Conservation (phyloP, 2,888 invertebrate genomes). For the Scelioninae gen. 1 region DNA sequence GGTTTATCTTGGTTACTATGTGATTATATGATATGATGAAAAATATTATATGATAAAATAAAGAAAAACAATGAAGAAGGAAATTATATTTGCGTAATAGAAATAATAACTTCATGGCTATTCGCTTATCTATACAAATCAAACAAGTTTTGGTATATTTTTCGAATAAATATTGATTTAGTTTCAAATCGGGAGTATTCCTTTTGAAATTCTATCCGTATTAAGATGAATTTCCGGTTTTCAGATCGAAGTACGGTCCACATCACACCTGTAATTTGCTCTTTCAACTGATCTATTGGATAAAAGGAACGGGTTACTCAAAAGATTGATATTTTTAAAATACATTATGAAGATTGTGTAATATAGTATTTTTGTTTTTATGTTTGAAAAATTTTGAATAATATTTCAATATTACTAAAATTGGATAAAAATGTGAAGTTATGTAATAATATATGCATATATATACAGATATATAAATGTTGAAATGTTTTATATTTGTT, state of each 20-base stretch:
- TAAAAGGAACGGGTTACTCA: background rate
- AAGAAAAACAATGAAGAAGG: no score
- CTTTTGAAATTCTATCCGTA: conserved; percentile 6
- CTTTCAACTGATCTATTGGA: background rate
- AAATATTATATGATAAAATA: no score
- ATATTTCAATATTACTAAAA: no score
- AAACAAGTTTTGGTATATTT: conserved; percentile 20
- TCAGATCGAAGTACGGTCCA: conserved; percentile 9
- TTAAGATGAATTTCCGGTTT: conserved; percentile 36
- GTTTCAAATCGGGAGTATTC: conserved; percentile 10
- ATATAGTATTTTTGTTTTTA: no score
- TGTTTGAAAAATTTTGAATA: no score
- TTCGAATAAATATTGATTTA: conserved; percentile 33
- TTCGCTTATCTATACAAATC: background rate
- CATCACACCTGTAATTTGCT: conserved; percentile 30
- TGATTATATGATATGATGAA: no score
- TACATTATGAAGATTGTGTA: no score
- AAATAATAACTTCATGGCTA: background rate
- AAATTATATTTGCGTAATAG: background rate
- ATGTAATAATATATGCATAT: no score
- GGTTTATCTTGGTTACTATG: no score
- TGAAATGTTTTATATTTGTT: no score
- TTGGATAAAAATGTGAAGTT: no score
- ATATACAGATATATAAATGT: no score
- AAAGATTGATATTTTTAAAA: background rate